These are phyloP conservation scores for Callimorpha dominula DNA, from an alignment of 2,888 invertebrate genomes.

Conservation along the genomic window DNA sequence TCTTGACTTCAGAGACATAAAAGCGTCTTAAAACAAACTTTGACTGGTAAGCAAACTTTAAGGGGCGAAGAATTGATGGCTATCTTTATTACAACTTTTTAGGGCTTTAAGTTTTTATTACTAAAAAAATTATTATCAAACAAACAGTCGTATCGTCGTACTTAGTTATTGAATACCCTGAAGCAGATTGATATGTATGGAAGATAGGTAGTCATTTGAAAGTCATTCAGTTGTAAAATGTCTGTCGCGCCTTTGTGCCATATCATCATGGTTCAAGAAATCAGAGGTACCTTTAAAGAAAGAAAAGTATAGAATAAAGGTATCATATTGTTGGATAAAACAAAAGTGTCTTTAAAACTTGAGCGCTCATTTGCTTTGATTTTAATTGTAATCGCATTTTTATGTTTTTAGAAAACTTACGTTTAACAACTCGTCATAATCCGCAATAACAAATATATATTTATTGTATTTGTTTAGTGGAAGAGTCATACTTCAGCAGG, in stretches of 20 bases:
- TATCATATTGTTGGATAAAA: background rate
- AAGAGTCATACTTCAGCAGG: no score
- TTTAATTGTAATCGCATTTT: no score
- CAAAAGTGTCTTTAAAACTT: background rate
- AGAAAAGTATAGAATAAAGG: conserved; percentile 5
- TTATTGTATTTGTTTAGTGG: no score
- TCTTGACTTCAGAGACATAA: no score
- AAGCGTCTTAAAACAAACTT: no score
- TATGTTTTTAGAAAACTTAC: no score
- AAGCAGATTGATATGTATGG: conserved; percentile 54
- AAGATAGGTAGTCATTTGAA: conserved; percentile 61
- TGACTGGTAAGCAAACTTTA: background rate
- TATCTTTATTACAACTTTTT: no score
- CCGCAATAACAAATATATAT: no score
- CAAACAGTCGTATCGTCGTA: background rate
- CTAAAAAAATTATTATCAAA: background rate
- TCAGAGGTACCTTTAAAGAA: conserved; percentile 20
- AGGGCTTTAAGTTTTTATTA: background rate
- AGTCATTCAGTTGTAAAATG: conserved; percentile 64
- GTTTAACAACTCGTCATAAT: no score
- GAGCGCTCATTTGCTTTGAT: no score
- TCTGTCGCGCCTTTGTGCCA: conserved; percentile 54
- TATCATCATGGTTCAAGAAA: conserved; percentile 28
- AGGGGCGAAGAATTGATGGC: background rate
- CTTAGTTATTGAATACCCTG: conserved; percentile 26